phyloP scores from a whole-genome alignment of 2,113 vertebrate species.

The Erythrocebus patas region DNA sequence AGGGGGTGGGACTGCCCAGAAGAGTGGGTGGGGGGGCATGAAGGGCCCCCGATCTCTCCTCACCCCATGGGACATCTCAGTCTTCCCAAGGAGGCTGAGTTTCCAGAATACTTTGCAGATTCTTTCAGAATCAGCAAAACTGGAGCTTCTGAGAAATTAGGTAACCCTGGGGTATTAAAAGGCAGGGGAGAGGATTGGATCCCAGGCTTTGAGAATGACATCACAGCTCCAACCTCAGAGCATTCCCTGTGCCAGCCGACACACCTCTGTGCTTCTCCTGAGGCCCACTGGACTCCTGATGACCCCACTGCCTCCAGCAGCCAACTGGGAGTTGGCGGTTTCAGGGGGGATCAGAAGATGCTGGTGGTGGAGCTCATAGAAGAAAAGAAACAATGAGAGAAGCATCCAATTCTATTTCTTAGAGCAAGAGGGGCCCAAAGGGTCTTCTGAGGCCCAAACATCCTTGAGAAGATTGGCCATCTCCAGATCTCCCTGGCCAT shows the following conservation, averaged over 20 bases:
- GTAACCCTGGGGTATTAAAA: neutral
- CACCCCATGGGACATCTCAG: neutral
- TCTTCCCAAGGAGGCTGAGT: neutral
- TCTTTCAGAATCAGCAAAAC: neutral
- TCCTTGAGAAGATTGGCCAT: neutral
- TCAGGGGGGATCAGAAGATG: neutral
- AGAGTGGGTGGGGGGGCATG: no score
- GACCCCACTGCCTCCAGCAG: no score
- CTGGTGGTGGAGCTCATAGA: neutral
- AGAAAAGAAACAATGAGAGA: neutral
- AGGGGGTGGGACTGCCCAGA: neutral
- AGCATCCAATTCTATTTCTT: neutral
- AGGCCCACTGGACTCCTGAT: neutral
- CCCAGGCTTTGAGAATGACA: rapidly evolving
- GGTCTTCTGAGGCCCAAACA: neutral
- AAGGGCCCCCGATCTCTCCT: neutral
- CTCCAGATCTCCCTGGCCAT: neutral
- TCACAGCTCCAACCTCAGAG: neutral
- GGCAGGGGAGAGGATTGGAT: no score
- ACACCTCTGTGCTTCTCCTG: neutral
- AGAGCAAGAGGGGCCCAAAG: neutral
- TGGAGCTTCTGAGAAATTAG: neutral
- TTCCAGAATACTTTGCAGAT: neutral
- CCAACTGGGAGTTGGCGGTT: neutral
- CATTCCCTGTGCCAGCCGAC: rapidly evolving